These are phyloP conservation scores for Galaxias olidus DNA, from an alignment of 2,797 vertebrate genomes.

Conservation along the genomic window DNA sequence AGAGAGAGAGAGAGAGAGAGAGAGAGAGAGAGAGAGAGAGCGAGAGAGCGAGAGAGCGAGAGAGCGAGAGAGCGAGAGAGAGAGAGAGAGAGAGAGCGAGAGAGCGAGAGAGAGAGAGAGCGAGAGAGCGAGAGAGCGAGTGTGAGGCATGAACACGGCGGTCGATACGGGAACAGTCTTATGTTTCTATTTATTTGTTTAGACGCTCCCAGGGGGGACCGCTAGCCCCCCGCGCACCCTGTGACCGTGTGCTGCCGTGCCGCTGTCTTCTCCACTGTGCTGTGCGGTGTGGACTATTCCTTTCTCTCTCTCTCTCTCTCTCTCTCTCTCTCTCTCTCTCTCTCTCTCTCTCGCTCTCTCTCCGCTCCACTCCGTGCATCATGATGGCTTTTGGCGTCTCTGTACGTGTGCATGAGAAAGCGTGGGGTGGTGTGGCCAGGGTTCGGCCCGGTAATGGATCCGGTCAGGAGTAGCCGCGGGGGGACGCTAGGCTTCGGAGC, in stretches of 20 bases:
- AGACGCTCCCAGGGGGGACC: slow-evolving; percentile 42
- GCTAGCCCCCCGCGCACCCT: slow-evolving; percentile 65
- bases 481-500: too few species aligned
- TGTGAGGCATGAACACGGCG: slow-evolving; percentile 67
- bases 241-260: slow-evolving; percentile 43
- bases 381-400: slow-evolving; percentile 57
- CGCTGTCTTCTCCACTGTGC: slow-evolving; percentile 60
- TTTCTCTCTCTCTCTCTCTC: too few species aligned
- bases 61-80: slow-evolving; percentile 23
- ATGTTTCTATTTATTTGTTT: too few species aligned
- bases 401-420: not conserved
- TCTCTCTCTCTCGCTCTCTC: too few species aligned
- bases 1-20: slow-evolving; percentile 23
- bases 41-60: slow-evolving; percentile 22
- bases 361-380: not conserved
- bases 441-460: not conserved
- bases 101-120: slow-evolving; percentile 24
- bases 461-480: too few species aligned
- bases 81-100: slow-evolving; percentile 22
- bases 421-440: not conserved
- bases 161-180: slow-evolving; percentile 32
- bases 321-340: too few species aligned
- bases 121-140: slow-evolving; percentile 49
- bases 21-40: slow-evolving; percentile 24
- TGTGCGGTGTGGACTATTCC: slow-evolving; percentile 65